Conservation (phyloP, 1,140 invertebrate genomes). For the Leptinotarsa undecemlineata region DNA sequence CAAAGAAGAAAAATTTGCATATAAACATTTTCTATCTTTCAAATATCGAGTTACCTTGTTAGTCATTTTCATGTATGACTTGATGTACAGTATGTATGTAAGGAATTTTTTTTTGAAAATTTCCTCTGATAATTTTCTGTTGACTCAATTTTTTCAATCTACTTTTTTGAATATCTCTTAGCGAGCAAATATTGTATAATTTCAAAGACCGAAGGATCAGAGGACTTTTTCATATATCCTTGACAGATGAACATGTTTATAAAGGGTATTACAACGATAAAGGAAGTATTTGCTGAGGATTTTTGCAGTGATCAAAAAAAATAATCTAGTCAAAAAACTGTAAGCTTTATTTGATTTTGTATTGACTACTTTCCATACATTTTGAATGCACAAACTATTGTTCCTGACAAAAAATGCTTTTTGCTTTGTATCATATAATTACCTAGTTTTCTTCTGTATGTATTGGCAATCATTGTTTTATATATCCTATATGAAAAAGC, state of each 20-base stretch:
- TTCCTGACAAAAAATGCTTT: constrained; percentile 26
- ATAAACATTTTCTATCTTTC: neutral
- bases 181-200: too few species aligned
- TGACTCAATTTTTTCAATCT: too few species aligned
- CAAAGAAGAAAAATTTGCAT: neutral
- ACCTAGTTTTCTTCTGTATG: constrained; percentile 7
- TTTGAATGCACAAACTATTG: constrained; percentile 27
- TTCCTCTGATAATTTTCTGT: too few species aligned
- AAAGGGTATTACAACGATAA: constrained; percentile 23
- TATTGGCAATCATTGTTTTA: constrained; percentile 1
- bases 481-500: neutral
- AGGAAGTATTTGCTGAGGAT: constrained; percentile 23
- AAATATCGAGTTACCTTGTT: neutral
- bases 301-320: constrained; percentile 39
- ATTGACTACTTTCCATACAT: neutral
- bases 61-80: neutral
- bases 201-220: too few species aligned
- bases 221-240: too few species aligned
- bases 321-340: constrained; percentile 35
- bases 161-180: too few species aligned
- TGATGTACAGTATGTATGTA: constrained; percentile 3
- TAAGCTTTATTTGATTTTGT: constrained; percentile 36
- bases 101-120: neutral
- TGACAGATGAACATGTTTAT: constrained; percentile 7
- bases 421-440: constrained; percentile 13